Evolutionary conservation across 2,888 invertebrate species (phyloP), one percentile per base, ranked within the genome.

Genomic region (Apotomis turbidana): DNA sequence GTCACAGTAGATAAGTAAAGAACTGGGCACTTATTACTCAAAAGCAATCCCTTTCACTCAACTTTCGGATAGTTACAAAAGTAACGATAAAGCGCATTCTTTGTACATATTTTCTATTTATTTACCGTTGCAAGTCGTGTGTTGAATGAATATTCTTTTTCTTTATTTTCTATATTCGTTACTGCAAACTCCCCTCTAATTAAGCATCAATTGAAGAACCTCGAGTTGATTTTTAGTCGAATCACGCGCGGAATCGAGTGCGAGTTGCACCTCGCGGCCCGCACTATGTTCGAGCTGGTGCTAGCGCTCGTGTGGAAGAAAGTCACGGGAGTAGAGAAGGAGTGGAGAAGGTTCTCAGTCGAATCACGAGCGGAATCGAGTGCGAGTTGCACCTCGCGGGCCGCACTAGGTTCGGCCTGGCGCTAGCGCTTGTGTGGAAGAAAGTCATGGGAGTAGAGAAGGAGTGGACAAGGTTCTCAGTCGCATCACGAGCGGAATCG

Each of bases 241-340:
- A 41, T 61, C 71, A 71, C 71, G 71, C 62, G 55, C 61, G 55
- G 51, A 49, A 61, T 71, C 67, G 67, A 67, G 71, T 68, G 71
- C 59, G 71, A 49, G 55, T 55, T 54, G 71, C 71, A 66, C 64
- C 64, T 61, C 63, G 60, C 61, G 60, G 38, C 74, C 78, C 76
- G 76, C 75, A 77, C 80, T 82, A 79, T 80, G 84, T 77, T 70
- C 76, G 76, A 79, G 82, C 80, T 78, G 46, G 77, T 80, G 82
- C 80, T 78, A 80, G 81, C 80, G 78, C 78, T 74, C 74, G 79
- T 76, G 71, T 62, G 64, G 76, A 74, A 76, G 75, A 70, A 63
- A 55, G 63, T 36, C 58, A 70, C 44, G 52, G 62, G 70, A 27
- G 44, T 66, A 66, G 8, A 51, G 66, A 61, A 61, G 36, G 10